Conservation (phyloP, 2,113 vertebrate genomes). For the Eonycteris spelaea region DNA sequence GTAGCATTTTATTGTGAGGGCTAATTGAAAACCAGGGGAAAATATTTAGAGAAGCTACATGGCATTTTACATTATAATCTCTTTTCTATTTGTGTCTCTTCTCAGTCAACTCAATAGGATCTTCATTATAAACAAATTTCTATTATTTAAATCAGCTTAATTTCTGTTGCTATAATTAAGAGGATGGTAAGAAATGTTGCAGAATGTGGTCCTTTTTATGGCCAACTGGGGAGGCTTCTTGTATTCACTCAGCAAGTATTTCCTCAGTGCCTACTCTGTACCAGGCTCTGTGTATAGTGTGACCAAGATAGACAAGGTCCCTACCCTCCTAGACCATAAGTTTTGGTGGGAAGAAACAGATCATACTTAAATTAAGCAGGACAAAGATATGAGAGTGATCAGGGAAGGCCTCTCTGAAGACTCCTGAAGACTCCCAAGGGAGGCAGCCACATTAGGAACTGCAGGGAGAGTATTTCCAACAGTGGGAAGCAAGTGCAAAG, state of each 20-base stretch:
- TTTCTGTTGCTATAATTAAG: conserved; percentile 57
- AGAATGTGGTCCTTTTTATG: not conserved
- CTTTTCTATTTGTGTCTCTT: conserved; percentile 46
- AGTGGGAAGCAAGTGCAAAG: not conserved
- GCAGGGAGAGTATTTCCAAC: not conserved
- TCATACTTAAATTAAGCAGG: not conserved
- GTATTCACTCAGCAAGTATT: not conserved
- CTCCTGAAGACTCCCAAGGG: not conserved
- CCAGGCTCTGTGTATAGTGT: not conserved
- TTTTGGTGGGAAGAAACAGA: not conserved
- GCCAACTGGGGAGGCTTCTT: not conserved
- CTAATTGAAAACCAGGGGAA: conserved; percentile 55
- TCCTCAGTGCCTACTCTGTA: not conserved
- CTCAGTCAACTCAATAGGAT: conserved; percentile 14
- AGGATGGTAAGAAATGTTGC: conserved; percentile 4
- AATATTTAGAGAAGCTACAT: not conserved
- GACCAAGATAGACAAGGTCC: not conserved
- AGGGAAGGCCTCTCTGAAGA: not conserved
- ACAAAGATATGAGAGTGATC: not conserved
- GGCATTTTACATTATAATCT: conserved; percentile 16
- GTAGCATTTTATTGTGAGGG: conserved; percentile 33
- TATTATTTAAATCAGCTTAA: conserved; percentile 44
- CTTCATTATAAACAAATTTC: conserved; percentile 50
- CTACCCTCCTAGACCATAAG: not conserved
- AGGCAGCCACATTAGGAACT: not conserved